phyloP scores from a whole-genome alignment of 2,888 invertebrate species.

The Drosophila austrosaltans region DNA sequence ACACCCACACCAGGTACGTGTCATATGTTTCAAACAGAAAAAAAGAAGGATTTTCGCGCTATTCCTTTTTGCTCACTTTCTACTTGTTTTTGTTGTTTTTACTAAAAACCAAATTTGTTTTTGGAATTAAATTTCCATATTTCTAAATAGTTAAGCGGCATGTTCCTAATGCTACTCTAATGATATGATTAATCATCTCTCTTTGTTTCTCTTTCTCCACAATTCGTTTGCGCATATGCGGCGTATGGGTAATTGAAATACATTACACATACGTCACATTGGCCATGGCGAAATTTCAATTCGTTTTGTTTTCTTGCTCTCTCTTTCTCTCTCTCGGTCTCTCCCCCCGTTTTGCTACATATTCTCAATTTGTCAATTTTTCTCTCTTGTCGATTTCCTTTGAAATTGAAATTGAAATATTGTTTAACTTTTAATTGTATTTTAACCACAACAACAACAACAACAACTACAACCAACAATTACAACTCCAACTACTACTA shows the following conservation, averaged over 20 bases:
- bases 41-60: not conserved
- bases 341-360: not conserved
- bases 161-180: constrained; percentile 51
- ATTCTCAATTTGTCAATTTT: constrained; percentile 21
- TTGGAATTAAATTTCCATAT: constrained; percentile 36
- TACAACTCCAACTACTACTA: constrained; percentile 40
- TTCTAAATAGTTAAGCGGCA: constrained; percentile 52
- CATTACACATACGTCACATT: constrained; percentile 62
- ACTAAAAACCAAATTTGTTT: constrained; percentile 34
- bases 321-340: not conserved
- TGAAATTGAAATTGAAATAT: constrained; percentile 44
- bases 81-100: constrained; percentile 9
- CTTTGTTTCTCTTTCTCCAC: not conserved
- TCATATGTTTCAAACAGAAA: not conserved
- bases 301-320: constrained; percentile 7
- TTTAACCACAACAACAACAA: constrained; percentile 65
- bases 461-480: constrained; percentile 44
- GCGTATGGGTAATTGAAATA: constrained; percentile 61
- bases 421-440: constrained; percentile 49
- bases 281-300: constrained; percentile 3
- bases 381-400: not conserved
- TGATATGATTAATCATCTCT: not conserved
- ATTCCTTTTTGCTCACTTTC: not conserved
- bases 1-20: constrained; percentile 85
- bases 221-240: constrained; percentile 10